Percentiles rank a stretch among this genome's conserved stretches.
Conservation (phyloP, 2,888 invertebrate genomes). For the Nebria brevicollis region DNA sequence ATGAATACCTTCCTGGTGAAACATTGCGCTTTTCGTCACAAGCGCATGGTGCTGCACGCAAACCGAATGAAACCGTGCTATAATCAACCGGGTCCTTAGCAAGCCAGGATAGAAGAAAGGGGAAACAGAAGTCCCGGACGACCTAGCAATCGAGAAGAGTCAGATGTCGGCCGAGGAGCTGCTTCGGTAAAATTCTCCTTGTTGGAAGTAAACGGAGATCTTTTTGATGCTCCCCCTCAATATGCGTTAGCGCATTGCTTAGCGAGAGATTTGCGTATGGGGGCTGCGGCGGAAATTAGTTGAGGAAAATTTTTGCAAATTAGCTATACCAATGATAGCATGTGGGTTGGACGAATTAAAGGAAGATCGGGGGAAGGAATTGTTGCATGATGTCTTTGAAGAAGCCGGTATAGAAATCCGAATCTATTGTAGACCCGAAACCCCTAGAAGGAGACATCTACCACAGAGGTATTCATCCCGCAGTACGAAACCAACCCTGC, state of each 20-base stretch:
- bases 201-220: constrained; percentile 56
- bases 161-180: background rate
- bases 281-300: constrained; percentile 50
- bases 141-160: background rate
- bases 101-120: background rate
- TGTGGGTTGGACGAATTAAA: constrained; percentile 62
- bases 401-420: too few species aligned
- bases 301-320: constrained; percentile 60
- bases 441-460: too few species aligned
- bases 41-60: too few species aligned
- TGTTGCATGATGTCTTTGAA: too few species aligned
- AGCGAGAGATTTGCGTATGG: constrained; percentile 63
- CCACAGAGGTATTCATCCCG: too few species aligned
- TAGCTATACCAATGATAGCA: too few species aligned
- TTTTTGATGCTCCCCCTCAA: constrained; percentile 61
- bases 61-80: too few species aligned
- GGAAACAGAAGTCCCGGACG: background rate
- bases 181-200: background rate
- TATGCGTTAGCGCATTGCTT: constrained; percentile 64
- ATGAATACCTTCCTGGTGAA: too few species aligned
- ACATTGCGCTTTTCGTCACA: too few species aligned
- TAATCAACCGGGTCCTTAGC: too few species aligned
- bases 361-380: constrained; percentile 62
- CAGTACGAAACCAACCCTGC: too few species aligned
- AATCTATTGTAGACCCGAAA: too few species aligned